Evolutionary conservation across 2,113 vertebrate genomes (phyloP).

Genomic region (Melanostigma gelatinosum): DNA sequence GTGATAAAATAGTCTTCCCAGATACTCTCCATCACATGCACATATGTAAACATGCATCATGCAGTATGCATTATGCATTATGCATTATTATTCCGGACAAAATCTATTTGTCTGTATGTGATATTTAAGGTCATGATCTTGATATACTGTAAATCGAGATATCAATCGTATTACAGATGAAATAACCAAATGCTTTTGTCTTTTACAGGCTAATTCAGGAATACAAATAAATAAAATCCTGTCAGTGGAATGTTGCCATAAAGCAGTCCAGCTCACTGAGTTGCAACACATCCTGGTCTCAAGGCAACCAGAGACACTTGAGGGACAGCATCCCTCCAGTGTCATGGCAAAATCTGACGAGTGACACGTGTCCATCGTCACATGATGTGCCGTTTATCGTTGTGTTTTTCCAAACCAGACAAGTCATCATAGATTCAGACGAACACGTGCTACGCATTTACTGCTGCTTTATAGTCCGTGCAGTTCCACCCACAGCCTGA

Average conservation of each 20-base stretch:
- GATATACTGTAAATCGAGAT: neutral
- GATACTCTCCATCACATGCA: neutral
- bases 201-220: neutral
- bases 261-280: neutral
- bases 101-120: neutral
- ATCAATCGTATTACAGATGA: neutral
- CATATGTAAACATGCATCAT: neutral
- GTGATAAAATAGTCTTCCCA: neutral
- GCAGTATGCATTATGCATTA: neutral
- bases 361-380: too few species aligned
- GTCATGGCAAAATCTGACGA: neutral
- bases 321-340: neutral
- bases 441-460: constrained; percentile 47
- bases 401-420: neutral
- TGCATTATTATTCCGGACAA: neutral
- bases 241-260: neutral
- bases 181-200: neutral
- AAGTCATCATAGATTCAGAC: neutral
- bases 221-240: neutral
- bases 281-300: neutral
- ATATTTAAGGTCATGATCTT: neutral
- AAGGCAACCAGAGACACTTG: neutral
- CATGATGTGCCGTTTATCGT: neutral
- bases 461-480: constrained; percentile 29
- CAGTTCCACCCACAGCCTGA: constrained; percentile 37